Percentiles rank a stretch among this genome's conserved stretches.
These are phyloP conservation scores for Pegoplata infirma DNA, from an alignment of 2,888 invertebrate species.

Conservation along the genomic window DNA sequence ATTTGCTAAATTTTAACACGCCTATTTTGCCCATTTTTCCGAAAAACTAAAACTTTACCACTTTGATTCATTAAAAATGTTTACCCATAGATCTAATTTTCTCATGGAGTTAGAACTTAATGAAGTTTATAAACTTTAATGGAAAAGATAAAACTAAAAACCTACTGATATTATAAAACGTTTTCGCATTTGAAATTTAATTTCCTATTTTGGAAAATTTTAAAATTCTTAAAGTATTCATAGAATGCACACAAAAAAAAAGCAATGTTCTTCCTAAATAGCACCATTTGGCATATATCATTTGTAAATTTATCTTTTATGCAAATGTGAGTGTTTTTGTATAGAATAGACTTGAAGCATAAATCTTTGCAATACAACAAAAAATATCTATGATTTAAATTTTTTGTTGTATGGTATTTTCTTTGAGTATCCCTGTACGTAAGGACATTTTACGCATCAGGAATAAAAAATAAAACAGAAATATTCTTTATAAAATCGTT, in stretches of 20 bases:
- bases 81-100: no score
- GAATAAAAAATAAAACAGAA: not conserved
- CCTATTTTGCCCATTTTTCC: no score
- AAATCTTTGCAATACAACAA: not conserved
- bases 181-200: not conserved
- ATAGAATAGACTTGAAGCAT: not conserved
- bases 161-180: no score
- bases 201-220: not conserved
- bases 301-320: slow-evolving; percentile 6
- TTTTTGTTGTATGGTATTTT: not conserved
- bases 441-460: not conserved
- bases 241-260: no score
- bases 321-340: slow-evolving; percentile 4
- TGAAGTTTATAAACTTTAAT: no score
- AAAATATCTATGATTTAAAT: not conserved
- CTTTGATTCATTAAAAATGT: no score
- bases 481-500: not conserved
- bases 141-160: no score
- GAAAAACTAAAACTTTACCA: no score
- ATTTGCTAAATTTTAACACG: no score
- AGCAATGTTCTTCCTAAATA: not conserved
- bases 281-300: slow-evolving; percentile 6
- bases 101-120: no score
- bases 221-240: not conserved
- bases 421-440: not conserved